Base-by-base conservation (phyloP, 2,113 vertebrate species). In the Anarhynchus alexandrinus region DNA sequence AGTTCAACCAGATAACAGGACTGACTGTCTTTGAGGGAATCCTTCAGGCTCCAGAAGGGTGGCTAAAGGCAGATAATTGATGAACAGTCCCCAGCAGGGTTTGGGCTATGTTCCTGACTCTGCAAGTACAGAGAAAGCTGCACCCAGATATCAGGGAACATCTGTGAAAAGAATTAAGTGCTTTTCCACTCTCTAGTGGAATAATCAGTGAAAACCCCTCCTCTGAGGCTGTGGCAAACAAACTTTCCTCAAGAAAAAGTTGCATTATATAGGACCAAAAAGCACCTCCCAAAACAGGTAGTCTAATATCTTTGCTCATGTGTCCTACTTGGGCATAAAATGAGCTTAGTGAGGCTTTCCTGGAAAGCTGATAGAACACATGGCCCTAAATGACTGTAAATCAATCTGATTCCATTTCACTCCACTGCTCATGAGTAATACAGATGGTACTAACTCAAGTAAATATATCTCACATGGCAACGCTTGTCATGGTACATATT, bases 401-500 rank as follows among this genome's bases (percentile, higher is more conserved):
- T 65, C n/a, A 30, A 4, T 34, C n/a, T 61, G 78, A 47, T 69
- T 79, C 61, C 71, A 42, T 55, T 47, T 64, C 34, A 40, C 36
- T 73, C 29, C 23, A 2, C 34, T 52, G 49, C 71, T 80, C 16
- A 5, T 26, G 55, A 55, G 70, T 64, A 69, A 52, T 29, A 23
- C 32, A 64, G 43, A 36, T 58, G 45, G 67, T 69, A 45, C 67
- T 38, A 52, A 15, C 16, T 45, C 29, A 26, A 15, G 40, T 34
- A 81, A 88, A 82, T 55, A 12, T 4, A 14, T 20, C 29, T 90
- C n/a, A 7, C 16, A 1, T 43, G 43, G 58, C 34, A 88, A 3
- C 1, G 2, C 47, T 34, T 42, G 49, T n/a, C 1, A 1, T 43
- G 30, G 55, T 80, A 2, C 2, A 1, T 47, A 3, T 36, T 59